These are phyloP conservation scores for Edolisoma coerulescens DNA, from an alignment of 2,113 vertebrate genomes.

Conservation along the genomic window DNA sequence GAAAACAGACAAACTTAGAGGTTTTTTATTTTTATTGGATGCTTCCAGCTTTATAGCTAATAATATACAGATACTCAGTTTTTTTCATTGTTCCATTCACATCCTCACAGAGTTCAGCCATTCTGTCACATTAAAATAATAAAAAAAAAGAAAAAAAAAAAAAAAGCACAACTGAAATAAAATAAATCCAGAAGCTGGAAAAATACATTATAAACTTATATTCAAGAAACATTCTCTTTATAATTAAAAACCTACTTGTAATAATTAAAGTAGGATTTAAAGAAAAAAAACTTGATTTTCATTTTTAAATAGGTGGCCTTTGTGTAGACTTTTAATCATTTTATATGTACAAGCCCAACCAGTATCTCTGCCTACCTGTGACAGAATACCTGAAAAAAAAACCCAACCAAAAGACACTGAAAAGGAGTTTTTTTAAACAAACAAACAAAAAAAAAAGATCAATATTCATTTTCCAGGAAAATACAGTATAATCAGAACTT, in stretches of 20 bases:
- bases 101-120: conserved; percentile 40
- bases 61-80: conserved; percentile 51
- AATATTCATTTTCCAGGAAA: conserved; percentile 9
- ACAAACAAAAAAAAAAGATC: background rate
- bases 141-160: background rate
- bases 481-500: conserved; percentile 54
- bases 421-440: background rate
- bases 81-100: conserved; percentile 27
- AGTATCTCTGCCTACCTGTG: conserved; percentile 37
- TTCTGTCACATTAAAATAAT: background rate
- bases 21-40: conserved; percentile 43
- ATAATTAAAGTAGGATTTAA: conserved; percentile 44
- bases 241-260: conserved; percentile 54
- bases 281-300: conserved; percentile 55
- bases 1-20: background rate
- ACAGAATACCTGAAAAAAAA: conserved; percentile 36
- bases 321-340: conserved; percentile 16
- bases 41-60: conserved; percentile 40
- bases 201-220: conserved; percentile 59
- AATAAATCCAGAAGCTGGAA: conserved; percentile 33
- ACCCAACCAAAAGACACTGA: background rate
- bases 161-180: conserved; percentile 40
- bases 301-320: conserved; percentile 62
- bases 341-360: conserved; percentile 46
- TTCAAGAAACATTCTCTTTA: conserved; percentile 57